A percentile compares a stretch with the other conserved stretches of the same genome.
phyloP scores from a whole-genome alignment of 2,888 invertebrate species.

The Gymnoscelis rufifasciata region DNA sequence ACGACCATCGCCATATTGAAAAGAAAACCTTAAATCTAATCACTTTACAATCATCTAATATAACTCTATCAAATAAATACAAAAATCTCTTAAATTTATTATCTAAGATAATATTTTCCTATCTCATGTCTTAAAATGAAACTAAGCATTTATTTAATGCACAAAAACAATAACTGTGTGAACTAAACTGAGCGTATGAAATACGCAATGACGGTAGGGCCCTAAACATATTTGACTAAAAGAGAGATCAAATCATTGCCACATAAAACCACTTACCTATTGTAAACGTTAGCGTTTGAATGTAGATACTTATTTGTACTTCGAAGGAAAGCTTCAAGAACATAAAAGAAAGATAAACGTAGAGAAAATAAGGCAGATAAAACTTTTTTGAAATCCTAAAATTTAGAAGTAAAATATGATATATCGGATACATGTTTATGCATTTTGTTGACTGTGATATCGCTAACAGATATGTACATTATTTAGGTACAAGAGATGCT shows the following conservation, averaged over 20 bases:
- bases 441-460: conserved; percentile 8
- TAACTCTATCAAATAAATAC: conserved; percentile 79
- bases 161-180: conserved; percentile 57
- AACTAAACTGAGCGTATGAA: conserved; percentile 43
- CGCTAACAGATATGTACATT: conserved; percentile 35
- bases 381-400: not conserved
- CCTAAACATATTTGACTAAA: conserved; percentile 84
- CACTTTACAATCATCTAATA: conserved; percentile 79
- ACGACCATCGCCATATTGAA: conserved; percentile 75
- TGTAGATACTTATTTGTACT: conserved; percentile 63
- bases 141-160: conserved; percentile 69
- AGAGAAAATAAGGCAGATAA: not conserved
- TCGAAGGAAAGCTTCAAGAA: conserved; percentile 47
- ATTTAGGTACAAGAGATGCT: conserved; percentile 36
- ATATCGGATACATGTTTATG: not conserved
- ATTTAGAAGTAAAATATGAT: conserved; percentile 1
- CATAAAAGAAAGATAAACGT: conserved; percentile 5
- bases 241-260: conserved; percentile 86
- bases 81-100: conserved; percentile 69
- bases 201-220: conserved; percentile 53
- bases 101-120: conserved; percentile 76
- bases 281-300: conserved; percentile 50
- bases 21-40: conserved; percentile 66
- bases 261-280: conserved; percentile 57
- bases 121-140: conserved; percentile 67